Conservation (phyloP, 2,113 vertebrate genomes). For the Myrmophylax atrothorax region DNA sequence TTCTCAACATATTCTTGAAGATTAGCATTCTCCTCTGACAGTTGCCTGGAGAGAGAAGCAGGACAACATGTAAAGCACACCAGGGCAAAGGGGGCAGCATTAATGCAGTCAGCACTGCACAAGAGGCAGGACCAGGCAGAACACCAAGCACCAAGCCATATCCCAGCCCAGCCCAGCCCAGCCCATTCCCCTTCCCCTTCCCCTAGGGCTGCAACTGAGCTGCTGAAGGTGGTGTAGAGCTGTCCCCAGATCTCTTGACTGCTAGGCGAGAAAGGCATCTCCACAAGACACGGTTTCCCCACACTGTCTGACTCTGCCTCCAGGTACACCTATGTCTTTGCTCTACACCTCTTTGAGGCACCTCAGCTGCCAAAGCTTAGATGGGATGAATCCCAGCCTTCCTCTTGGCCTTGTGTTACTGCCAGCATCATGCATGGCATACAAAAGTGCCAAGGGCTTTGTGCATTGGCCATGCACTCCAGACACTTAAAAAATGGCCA, state of each 20-base stretch:
- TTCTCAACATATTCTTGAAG: conserved; percentile 93
- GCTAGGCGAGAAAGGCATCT: neutral
- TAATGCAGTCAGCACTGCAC: neutral
- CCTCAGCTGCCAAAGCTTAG: neutral
- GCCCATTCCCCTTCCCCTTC: neutral
- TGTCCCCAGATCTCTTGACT: neutral
- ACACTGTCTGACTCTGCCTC: neutral
- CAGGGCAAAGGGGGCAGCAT: neutral
- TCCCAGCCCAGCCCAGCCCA: neutral
- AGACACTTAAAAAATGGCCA: neutral
- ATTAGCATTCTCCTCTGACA: conserved; percentile 94
- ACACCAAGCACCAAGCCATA: accelerated
- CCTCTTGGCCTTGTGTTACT: neutral
- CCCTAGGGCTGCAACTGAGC: neutral
- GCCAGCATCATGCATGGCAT: neutral
- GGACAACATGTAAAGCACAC: neutral
- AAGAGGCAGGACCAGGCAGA: neutral
- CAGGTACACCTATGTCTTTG: neutral
- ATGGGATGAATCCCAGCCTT: neutral
- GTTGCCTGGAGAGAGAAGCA: conserved; percentile 79
- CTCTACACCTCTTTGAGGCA: neutral
- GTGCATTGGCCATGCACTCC: neutral
- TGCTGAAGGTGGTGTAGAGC: neutral
- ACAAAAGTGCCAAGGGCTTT: neutral
- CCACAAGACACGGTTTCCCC: neutral